Evolutionary conservation across 1,140 invertebrate species (phyloP).

Genomic region (Drosophila rhopaloa): DNA sequence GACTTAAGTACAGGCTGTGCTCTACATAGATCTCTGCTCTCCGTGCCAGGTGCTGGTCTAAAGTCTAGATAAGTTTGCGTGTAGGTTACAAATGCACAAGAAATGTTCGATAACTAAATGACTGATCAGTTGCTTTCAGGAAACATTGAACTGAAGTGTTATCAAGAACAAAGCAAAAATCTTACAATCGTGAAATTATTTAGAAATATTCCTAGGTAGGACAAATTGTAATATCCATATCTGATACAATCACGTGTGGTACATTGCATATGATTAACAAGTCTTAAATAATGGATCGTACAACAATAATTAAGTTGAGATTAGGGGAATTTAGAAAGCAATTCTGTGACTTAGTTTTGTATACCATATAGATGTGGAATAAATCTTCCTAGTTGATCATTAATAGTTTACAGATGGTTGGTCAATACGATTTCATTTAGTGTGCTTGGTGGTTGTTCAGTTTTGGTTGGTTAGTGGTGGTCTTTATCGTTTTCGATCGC

Average conservation of each 20-base stretch:
- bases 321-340: not conserved
- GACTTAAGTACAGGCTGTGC: constrained; percentile 43
- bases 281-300: not conserved
- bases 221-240: not conserved
- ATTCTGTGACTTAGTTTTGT: constrained; percentile 1
- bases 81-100: constrained; percentile 43
- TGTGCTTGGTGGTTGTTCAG: constrained; percentile 32
- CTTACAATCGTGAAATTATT: not conserved
- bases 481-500: constrained; percentile 7
- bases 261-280: not conserved
- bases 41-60: constrained; percentile 18
- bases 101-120: constrained; percentile 22
- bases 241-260: not conserved
- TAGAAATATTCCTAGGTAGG: not conserved
- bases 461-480: constrained; percentile 20
- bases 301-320: not conserved
- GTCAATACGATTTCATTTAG: not conserved
- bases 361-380: not conserved
- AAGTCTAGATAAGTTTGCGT: constrained; percentile 17
- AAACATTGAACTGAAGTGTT: constrained; percentile 17
- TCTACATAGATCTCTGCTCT: constrained; percentile 15
- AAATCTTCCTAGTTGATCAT: not conserved
- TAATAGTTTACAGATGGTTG: not conserved
- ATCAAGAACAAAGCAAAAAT: not conserved
- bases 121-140: constrained; percentile 9